Evolutionary conservation across 1,140 invertebrate species (phyloP), one percentile per base, ranked within the genome.

Genomic region (Musca domestica): DNA sequence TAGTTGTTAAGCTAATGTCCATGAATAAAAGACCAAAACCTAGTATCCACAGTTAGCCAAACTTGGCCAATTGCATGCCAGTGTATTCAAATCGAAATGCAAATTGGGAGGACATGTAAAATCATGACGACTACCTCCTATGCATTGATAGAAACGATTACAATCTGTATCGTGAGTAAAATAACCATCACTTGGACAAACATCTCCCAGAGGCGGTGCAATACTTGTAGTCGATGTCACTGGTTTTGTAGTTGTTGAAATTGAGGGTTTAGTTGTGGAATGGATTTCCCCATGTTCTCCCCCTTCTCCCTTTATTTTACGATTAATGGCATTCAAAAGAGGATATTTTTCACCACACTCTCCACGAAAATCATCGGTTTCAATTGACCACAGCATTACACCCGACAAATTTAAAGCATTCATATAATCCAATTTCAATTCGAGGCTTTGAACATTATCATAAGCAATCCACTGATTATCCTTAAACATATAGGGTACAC

Each of bases 371-470:
- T 88, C 87, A 71, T 88, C 87, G 4, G 86, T 86, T 69, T 89
- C 88, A 0, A 89, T 73, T 1, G 85, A 85, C 88, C 88, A 89
- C 7, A 88, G 76, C 87, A 89, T 88, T 0, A 82, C 82, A 34
- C 87, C 88, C 2, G 81, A 87, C 71, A 87, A 67, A 71, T 85
- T 76, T 71, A 76, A 67, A 4, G 72, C 54, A 56, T 74, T 69
- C 2, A 72, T 72, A 52, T 71, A 82, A 15, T 80, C 49, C 2
- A 66, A 85, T 74, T 84, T 80, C 5, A 75, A 52, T 1, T 81
- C 84, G 27, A 80, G 51, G 66, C 81, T 84, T 25, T 72, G 65
- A 10, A 41, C 47, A 19, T 84, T 72, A 64, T 85, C 83, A 66
- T 82, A 85, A 12, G 82, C 75, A 51, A 85, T 73, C 84, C 84